Evolutionary conservation across 2,113 vertebrate genomes (phyloP), one percentile per base, ranked within the genome.

Genomic region (Triplophysa tibetana): DNA sequence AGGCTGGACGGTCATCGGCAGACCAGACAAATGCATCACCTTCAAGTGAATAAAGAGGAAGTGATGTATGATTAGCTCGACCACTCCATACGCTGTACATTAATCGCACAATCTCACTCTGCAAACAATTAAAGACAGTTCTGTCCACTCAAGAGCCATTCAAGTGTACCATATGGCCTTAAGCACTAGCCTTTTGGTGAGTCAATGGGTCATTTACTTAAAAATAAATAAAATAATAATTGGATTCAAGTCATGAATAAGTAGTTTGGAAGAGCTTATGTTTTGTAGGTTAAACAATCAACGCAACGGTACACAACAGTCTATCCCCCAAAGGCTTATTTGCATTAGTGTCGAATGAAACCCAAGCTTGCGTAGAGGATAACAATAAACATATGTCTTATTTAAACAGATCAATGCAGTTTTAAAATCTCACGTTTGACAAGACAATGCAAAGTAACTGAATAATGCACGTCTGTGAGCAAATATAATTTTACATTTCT

Each of bases 121-220:
- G 87, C 90, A 92, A 93, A 93, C 91, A 92, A 90, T 90, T 90
- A 89, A 84, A 82, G 88, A 77, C 83, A 85, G 83, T 87, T 86
- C 87, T 85, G 86, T 84, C 85, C 83, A 88, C 89, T 90, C 77
- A 54, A 86, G 72, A 89, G 77, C 82, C 83, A 84, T 88, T 91
- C 85, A 85, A 85, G 88, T 78, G 85, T 75, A 86, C 82, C 84
- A 73, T 67, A 62, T 56, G 13, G 85, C 87, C 86, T 77, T 90
- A 90, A 88, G 88, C 88, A 92, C 90, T 88, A 92, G 89, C 89
- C 74, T 48, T 43, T 3, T 33, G 77, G 77, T 85, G 68, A 70
- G 63, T 62, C 58, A n/a, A n/a, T n/a, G n/a, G n/a, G n/a, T n/a
- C n/a, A n/a, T n/a, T n/a, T n/a, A 21, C n/a, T 9, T 8, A 1